phyloP scores from a whole-genome alignment of 92 coral and sea anemone genomes.

The Epizoanthus fatuus region DNA sequence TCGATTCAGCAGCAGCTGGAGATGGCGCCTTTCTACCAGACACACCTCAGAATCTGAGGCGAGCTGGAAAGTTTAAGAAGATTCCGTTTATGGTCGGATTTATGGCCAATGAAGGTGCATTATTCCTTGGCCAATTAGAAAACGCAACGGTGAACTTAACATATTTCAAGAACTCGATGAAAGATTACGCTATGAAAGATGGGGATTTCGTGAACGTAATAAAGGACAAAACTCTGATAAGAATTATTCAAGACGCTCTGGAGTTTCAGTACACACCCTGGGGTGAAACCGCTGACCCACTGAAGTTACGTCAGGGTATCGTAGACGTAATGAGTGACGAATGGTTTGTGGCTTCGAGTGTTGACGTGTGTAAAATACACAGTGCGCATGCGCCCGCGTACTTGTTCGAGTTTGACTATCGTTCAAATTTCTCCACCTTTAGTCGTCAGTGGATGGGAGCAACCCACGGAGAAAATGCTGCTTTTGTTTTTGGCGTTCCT shows the following conservation, averaged over 20 bases:
- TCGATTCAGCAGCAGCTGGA: conserved; percentile 44
- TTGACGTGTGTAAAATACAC: conserved; percentile 58
- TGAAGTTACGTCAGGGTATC: conserved; percentile 59
- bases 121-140: conserved; percentile 26
- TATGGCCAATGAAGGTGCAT: conserved; percentile 80
- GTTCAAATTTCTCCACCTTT: conserved; percentile 41
- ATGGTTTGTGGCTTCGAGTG: conserved; percentile 71
- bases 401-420: conserved; percentile 79
- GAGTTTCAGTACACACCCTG: conserved; percentile 76
- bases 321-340: conserved; percentile 67
- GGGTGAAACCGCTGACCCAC: conserved; percentile 36
- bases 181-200: not conserved
- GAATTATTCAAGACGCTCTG: conserved; percentile 51
- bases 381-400: conserved; percentile 58
- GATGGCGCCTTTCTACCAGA: conserved; percentile 69
- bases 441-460: conserved; percentile 77
- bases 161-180: conserved; percentile 22
- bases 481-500: conserved; percentile 76
- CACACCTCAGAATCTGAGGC: conserved; percentile 70
- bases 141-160: conserved; percentile 6
- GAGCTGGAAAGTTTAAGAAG: conserved; percentile 73
- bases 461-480: conserved; percentile 75
- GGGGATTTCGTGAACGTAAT: too few relatives aligned
- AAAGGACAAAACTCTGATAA: too few relatives aligned
- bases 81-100: conserved; percentile 77